Percentiles rank a stretch among this genome's conserved stretches.
phyloP scores from a whole-genome alignment of 2,888 invertebrate genomes.

The Drosophila trichaetosa region DNA sequence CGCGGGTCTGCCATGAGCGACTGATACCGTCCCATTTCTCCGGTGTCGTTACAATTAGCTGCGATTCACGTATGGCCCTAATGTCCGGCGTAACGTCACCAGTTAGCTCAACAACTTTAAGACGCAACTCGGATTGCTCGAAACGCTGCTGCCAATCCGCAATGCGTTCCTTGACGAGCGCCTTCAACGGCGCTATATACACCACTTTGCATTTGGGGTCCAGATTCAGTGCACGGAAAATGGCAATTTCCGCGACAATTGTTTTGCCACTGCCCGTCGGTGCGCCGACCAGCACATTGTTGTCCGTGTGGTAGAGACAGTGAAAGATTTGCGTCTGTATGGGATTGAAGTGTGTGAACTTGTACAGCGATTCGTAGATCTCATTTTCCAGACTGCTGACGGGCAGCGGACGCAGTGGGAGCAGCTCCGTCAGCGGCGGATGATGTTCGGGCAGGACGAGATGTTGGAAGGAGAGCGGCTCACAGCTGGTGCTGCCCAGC shows the following conservation, averaged over 20 bases:
- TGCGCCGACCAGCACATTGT: constrained; percentile 96
- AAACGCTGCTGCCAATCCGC: constrained; percentile 96
- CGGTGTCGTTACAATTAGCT: constrained; percentile 99
- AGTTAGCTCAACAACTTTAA: constrained; percentile 97
- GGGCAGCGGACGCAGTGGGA: constrained; percentile 96
- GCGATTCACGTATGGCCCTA: constrained; percentile 91
- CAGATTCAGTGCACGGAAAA: constrained; percentile 94
- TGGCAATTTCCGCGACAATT: constrained; percentile 98
- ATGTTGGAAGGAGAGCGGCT: constrained; percentile 91
- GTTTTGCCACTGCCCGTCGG: constrained; percentile 97
- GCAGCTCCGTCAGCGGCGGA: constrained; percentile 96
- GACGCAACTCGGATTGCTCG: constrained; percentile 88
- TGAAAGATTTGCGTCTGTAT: constrained; percentile 99
- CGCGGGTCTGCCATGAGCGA: constrained; percentile 98
- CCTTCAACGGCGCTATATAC: constrained; percentile 99
- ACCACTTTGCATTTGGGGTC: constrained; percentile 94
- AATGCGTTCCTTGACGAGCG: constrained; percentile 97
- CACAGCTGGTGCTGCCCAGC: constrained; percentile 87
- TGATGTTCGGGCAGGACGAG: constrained; percentile 95
- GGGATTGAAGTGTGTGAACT: constrained; percentile 98
- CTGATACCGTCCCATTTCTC: constrained; percentile 99
- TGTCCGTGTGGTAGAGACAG: constrained; percentile 96
- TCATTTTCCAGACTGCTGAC: constrained; percentile 92
- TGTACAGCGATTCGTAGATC: constrained; percentile 92
- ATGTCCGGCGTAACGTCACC: constrained; percentile 95